phyloP scores from a whole-genome alignment of 2,113 vertebrate species.

The Lota lota region DNA sequence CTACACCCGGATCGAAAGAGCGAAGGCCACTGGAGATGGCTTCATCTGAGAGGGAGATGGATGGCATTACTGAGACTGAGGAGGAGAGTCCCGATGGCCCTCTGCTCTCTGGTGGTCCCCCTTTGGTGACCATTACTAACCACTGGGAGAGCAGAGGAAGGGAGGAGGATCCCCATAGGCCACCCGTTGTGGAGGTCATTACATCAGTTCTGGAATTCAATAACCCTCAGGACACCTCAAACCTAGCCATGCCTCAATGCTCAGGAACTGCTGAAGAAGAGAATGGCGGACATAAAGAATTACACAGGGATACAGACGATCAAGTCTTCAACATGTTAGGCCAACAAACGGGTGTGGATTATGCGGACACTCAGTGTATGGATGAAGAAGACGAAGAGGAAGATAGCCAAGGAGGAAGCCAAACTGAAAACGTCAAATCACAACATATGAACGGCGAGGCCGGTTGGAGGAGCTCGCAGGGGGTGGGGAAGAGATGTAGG shows the following conservation, averaged over 20 bases:
- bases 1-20: slow-evolving; percentile 24
- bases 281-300: slow-evolving; percentile 37
- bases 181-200: slow-evolving; percentile 19
- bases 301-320: slow-evolving; percentile 48
- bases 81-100: slow-evolving; percentile 38
- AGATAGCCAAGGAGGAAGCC: background rate
- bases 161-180: slow-evolving; percentile 23
- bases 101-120: slow-evolving; percentile 2
- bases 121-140: slow-evolving; percentile 10
- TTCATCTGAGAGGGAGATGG: slow-evolving; percentile 49
- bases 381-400: slow-evolving; percentile 44
- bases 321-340: slow-evolving; percentile 42
- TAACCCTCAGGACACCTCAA: slow-evolving; percentile 48
- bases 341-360: slow-evolving; percentile 20
- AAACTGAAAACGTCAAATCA: slow-evolving; percentile 51
- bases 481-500: slow-evolving; percentile 58
- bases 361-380: slow-evolving; percentile 16
- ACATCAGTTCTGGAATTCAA: slow-evolving; percentile 22
- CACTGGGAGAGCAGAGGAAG: slow-evolving; percentile 26
- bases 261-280: slow-evolving; percentile 37
- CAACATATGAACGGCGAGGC: slow-evolving; percentile 62
- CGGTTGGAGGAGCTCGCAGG: slow-evolving; percentile 53
- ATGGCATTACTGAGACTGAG: slow-evolving; percentile 42
- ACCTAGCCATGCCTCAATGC: slow-evolving; percentile 35
- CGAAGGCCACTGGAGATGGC: slow-evolving; percentile 55